Evolutionary conservation across 2,888 invertebrate species (phyloP).

Genomic region (Caenorhabditis virilis): DNA sequence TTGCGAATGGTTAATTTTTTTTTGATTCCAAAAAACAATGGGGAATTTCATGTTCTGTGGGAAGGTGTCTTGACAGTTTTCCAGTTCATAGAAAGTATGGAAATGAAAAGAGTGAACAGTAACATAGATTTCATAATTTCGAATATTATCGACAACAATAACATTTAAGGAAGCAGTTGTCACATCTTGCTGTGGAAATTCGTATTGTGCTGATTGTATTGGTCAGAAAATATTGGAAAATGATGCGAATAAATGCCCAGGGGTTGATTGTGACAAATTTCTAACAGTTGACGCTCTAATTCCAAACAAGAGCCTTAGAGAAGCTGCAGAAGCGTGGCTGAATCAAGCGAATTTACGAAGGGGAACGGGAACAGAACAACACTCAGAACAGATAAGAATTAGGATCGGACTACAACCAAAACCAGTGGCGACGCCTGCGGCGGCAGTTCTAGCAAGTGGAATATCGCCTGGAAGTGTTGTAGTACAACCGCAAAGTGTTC

Average conservation of each 20-base stretch:
- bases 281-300: constrained; percentile 56
- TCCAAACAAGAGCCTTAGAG: constrained; percentile 59
- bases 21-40: too few relatives aligned
- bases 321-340: constrained; percentile 54
- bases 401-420: constrained; percentile 26
- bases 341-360: constrained; percentile 7
- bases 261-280: constrained; percentile 28
- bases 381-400: constrained; percentile 33
- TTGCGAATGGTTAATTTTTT: too few relatives aligned
- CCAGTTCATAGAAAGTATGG: too few relatives aligned
- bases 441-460: not conserved
- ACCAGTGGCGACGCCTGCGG: too few relatives aligned
- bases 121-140: too few relatives aligned
- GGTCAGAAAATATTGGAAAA: constrained; percentile 49
- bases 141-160: too few relatives aligned
- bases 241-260: constrained; percentile 53
- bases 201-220: constrained; percentile 95
- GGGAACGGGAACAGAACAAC: constrained; percentile 6
- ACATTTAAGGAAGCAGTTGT: constrained; percentile 93
- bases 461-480: constrained; percentile 13
- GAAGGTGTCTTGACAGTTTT: too few relatives aligned
- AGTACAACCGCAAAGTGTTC: not conserved
- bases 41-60: too few relatives aligned
- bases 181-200: constrained; percentile 96
- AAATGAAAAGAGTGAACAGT: too few relatives aligned